Evolutionary conservation across 2,113 vertebrate genomes (phyloP).

Genomic region (Tretioscincus oriximinensis): DNA sequence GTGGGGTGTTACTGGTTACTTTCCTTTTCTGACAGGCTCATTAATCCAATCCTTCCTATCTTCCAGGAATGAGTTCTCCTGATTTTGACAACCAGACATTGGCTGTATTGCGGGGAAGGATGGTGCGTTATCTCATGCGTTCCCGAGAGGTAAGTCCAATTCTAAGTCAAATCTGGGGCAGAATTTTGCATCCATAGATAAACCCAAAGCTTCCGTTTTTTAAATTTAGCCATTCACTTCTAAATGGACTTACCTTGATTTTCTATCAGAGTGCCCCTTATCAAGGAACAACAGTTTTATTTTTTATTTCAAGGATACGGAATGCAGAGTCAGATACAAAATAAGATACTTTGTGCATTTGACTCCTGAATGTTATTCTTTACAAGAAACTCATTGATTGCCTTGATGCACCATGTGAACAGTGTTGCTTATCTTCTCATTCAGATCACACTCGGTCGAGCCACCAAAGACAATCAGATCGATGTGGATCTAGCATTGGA

Average conservation of each 20-base stretch:
- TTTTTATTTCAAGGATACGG: background rate
- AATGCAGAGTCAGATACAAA: background rate
- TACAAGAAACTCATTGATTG: background rate
- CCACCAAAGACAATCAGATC: conserved; percentile 95
- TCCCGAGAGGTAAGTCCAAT: conserved; percentile 82
- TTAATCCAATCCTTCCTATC: rapidly evolving
- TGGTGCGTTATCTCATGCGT: conserved; percentile 95
- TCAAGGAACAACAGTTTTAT: background rate
- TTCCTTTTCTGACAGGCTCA: background rate
- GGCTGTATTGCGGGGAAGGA: conserved; percentile 88
- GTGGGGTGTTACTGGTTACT: background rate
- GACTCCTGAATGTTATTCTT: background rate
- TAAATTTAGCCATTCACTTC: background rate
- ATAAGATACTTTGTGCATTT: background rate
- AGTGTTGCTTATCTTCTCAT: background rate
- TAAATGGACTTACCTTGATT: background rate
- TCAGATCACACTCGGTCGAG: conserved; percentile 91
- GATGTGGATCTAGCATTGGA: conserved; percentile 93
- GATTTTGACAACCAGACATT: conserved; percentile 96
- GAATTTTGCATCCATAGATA: background rate
- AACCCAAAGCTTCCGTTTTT: too few species aligned
- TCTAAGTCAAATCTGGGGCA: background rate
- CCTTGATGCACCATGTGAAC: background rate
- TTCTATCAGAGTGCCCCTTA: background rate
- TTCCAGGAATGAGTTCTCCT: conserved; percentile 89